Evolutionary conservation across 2,888 invertebrate species (phyloP), one percentile per base, ranked within the genome.

Genomic region (Polymixis flavicincta): DNA sequence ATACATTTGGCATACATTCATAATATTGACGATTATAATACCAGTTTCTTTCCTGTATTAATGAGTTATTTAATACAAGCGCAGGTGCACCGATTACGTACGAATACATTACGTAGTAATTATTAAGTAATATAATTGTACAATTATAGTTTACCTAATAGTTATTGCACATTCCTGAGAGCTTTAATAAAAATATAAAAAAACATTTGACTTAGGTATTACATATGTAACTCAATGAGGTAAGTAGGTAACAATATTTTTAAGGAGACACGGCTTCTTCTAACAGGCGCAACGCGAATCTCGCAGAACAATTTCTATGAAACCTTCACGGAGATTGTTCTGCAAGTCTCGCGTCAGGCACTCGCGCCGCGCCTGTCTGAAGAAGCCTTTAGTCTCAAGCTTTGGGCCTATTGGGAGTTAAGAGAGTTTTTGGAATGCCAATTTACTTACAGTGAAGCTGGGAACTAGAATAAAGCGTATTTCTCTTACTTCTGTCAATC

Each of bases 1-100:
- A 45, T 70, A n/a, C 48, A 19, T 32, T 32, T 3, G 19, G 3
- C 19, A 32, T n/a, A 25, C 6, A 61, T 13, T 63, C 37, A 55
- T 75, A 74, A 75, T 57, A 75, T 76, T 57, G 55, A 57, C 8
- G 42, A 22, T n/a, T n/a, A 17, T 5, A 19, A 32, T 28, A 75
- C 25, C 37, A 19, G 32, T 22, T 59, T 6, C 5, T 1, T 76
- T 66, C 25, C 74, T 13, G 42, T 28, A 37, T 57, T 45, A 32
- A n/a, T n/a, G n/a, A 77, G 37, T 67, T 69, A 69, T 50, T 54
- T 50, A n/a, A 50, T 13, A 74, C 17, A 55, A 28, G n/a, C 60
- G 37, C 67, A 32, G 22, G 25, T 67, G 67, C 45, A 45, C 25
- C 14, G 14, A 22, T 77, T 76, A 65, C 32, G 25, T 76, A 65